Percentiles rank a stretch among this genome's conserved stretches.
Evolutionary conservation across 2,888 invertebrate species (phyloP).

Genomic region (Eledone cirrhosa): DNA sequence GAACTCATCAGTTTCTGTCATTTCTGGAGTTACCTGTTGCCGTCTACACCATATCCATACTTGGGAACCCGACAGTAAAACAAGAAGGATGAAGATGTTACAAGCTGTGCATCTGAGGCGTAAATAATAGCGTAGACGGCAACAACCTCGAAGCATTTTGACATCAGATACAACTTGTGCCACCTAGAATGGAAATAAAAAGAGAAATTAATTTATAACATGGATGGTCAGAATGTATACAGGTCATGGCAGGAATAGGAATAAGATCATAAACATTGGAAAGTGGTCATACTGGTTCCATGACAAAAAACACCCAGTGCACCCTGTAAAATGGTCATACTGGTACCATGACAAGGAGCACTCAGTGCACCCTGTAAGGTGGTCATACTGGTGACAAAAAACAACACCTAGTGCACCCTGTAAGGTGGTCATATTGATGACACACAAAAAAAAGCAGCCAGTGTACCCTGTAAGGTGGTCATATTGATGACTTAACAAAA

Average conservation of each 20-base stretch:
- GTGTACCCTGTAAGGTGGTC: too few relatives aligned
- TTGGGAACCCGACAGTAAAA: constrained; percentile 15
- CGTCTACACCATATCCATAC: constrained; percentile 20
- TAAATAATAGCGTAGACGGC: constrained; percentile 16
- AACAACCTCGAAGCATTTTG: constrained; percentile 21
- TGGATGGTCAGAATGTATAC: neutral
- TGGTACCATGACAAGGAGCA: too few relatives aligned
- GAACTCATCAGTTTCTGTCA: neutral
- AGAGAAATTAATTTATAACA: neutral
- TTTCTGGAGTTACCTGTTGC: neutral
- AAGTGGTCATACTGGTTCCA: too few relatives aligned
- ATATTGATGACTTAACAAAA: too few relatives aligned
- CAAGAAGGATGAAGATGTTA: neutral
- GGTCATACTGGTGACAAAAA: too few relatives aligned
- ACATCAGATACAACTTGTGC: too few relatives aligned
- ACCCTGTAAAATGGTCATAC: too few relatives aligned
- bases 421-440: too few relatives aligned
- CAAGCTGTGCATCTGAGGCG: constrained; percentile 4
- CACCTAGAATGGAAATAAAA: neutral
- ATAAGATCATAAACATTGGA: neutral
- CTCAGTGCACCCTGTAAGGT: too few relatives aligned
- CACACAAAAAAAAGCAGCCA: too few relatives aligned
- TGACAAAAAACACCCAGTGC: too few relatives aligned
- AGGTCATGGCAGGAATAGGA: neutral
- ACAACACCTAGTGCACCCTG: too few relatives aligned